Evolutionary conservation across 2,888 invertebrate genomes (phyloP).

Genomic region (Abscondita cerata): DNA sequence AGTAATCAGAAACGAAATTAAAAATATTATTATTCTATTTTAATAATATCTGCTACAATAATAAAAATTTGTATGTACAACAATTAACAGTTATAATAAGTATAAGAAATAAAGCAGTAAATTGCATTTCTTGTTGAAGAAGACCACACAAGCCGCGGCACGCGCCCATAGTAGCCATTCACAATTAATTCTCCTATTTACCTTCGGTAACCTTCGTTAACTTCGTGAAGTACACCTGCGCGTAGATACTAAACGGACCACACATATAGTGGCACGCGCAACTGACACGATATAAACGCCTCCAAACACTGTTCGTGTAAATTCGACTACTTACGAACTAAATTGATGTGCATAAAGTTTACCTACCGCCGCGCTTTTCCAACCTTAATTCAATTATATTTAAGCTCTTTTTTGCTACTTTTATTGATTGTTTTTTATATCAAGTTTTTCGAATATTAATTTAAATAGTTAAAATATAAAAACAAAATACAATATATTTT

Average conservation of each 20-base stretch:
- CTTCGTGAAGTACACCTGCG: slow-evolving; percentile 46
- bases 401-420: too few species aligned
- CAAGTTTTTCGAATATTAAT: too few species aligned
- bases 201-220: slow-evolving; percentile 38
- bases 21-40: neutral
- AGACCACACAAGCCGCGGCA: slow-evolving; percentile 47
- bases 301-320: slow-evolving; percentile 47
- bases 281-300: slow-evolving; percentile 57
- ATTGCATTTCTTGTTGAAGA: slow-evolving; percentile 1
- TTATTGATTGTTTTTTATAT: too few species aligned
- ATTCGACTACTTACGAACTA: slow-evolving; percentile 37
- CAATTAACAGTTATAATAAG: slow-evolving; percentile 4
- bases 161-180: slow-evolving; percentile 45
- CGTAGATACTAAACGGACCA: slow-evolving; percentile 62
- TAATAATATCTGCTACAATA: neutral
- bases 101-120: slow-evolving; percentile 10
- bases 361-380: slow-evolving; percentile 37
- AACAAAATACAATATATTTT: too few species aligned
- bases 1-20: neutral
- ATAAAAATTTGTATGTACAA: neutral
- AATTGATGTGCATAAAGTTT: slow-evolving; percentile 16
- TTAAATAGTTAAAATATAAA: too few species aligned
- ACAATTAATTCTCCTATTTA: slow-evolving; percentile 37
- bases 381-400: too few species aligned
- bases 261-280: slow-evolving; percentile 80